These are phyloP conservation scores for Lymantria dispar DNA, from an alignment of 2,888 invertebrate species.

Conservation along the genomic window DNA sequence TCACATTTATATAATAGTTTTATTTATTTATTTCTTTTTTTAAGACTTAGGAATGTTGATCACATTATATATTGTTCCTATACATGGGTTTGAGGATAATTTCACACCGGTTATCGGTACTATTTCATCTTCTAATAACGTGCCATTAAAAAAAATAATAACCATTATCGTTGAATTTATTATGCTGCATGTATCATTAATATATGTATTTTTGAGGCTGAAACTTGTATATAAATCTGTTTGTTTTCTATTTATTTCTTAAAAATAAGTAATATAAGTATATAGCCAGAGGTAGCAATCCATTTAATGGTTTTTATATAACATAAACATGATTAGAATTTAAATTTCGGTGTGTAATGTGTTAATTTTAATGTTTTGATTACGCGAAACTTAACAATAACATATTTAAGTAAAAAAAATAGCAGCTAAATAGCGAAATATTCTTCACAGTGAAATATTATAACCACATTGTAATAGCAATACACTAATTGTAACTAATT, in stretches of 20 bases:
- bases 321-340: not conserved
- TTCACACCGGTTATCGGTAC: constrained; percentile 36
- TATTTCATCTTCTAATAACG: constrained; percentile 36
- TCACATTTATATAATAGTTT: constrained; percentile 64
- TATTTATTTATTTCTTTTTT: constrained; percentile 70
- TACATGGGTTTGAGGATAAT: constrained; percentile 36
- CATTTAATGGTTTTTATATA: constrained; percentile 58
- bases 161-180: constrained; percentile 27
- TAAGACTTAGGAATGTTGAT: constrained; percentile 53
- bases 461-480: no score
- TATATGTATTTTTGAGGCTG: constrained; percentile 60
- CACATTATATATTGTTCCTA: constrained; percentile 59
- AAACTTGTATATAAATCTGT: constrained; percentile 62
- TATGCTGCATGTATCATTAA: constrained; percentile 30
- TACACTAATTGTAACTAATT: no score
- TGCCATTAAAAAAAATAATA: constrained; percentile 44
- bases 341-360: not conserved
- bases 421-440: no score
- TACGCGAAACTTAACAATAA: constrained; percentile 4
- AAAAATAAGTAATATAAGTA: constrained; percentile 42
- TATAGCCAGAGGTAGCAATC: constrained; percentile 36
- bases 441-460: no score
- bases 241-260: constrained; percentile 65
- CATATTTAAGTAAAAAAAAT: no score
- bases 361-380: constrained; percentile 1